Percentiles rank a stretch among this genome's conserved stretches.
Conservation (phyloP, 2,888 invertebrate species). For the Gastracanthus pulcherrimus region DNA sequence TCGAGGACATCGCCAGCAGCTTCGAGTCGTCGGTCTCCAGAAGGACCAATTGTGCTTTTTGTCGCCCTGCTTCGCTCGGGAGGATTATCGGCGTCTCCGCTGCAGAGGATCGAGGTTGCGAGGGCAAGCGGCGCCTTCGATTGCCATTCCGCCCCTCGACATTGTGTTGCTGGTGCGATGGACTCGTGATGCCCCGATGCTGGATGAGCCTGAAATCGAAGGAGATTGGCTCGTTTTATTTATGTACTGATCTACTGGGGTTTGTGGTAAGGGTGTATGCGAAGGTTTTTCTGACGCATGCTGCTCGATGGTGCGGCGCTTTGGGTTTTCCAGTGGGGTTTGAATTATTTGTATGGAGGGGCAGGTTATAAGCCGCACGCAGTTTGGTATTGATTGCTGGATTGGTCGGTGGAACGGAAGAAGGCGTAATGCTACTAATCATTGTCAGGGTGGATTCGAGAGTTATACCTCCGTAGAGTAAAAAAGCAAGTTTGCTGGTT, state of each 20-base stretch:
- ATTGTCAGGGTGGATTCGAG: not conserved
- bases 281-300: not conserved
- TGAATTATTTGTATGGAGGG: not conserved
- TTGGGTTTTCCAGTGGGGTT: not conserved
- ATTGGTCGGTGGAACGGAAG: not conserved
- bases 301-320: not conserved
- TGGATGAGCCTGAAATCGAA: not conserved
- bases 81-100: not conserved
- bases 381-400: not conserved
- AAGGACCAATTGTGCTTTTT: not conserved
- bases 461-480: not conserved
- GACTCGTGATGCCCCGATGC: not conserved
- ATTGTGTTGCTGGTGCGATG: not conserved
- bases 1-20: constrained; percentile 35
- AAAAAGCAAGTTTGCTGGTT: not conserved
- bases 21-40: not conserved
- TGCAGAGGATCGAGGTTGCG: not conserved
- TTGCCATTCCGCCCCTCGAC: not conserved
- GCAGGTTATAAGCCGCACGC: not conserved
- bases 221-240: not conserved
- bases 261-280: too few species aligned
- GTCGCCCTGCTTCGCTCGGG: not conserved
- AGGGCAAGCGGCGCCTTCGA: not conserved
- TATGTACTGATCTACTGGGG: not conserved
- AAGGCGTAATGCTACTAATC: not conserved